Evolutionary conservation across 2,888 invertebrate genomes (phyloP).

Genomic region (Perdita meconis): DNA sequence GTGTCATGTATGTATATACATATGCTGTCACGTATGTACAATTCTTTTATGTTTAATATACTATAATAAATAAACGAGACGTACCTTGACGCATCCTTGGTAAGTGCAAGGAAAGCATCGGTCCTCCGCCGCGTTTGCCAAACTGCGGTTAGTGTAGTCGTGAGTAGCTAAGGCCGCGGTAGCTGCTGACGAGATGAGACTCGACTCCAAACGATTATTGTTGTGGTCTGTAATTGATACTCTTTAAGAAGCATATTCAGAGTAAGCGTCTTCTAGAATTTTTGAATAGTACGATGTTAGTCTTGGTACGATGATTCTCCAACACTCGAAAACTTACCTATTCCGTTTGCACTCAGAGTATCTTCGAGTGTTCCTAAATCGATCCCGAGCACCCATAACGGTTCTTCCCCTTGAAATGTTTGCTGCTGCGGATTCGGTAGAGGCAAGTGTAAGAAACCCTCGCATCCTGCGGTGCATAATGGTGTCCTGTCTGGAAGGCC

Average conservation of each 20-base stretch:
- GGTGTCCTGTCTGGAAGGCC: slow-evolving; percentile 86
- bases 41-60: no score
- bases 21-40: no score
- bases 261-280: no score
- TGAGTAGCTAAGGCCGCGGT: slow-evolving; percentile 83
- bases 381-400: slow-evolving; percentile 82
- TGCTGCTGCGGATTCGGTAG: slow-evolving; percentile 76
- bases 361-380: slow-evolving; percentile 81
- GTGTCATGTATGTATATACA: no score
- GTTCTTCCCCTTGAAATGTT: slow-evolving; percentile 79
- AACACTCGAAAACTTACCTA: slow-evolving; percentile 54
- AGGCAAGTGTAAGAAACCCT: slow-evolving; percentile 84
- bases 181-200: slow-evolving; percentile 75
- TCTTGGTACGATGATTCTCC: not conserved
- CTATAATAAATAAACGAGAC: not conserved
- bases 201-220: slow-evolving; percentile 79
- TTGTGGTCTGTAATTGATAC: slow-evolving; percentile 74
- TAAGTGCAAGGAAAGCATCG: slow-evolving; percentile 83
- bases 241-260: no score
- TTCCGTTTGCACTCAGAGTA: slow-evolving; percentile 67
- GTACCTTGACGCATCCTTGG: slow-evolving; percentile 82
- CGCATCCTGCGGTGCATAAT: slow-evolving; percentile 86
- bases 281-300: no score
- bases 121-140: slow-evolving; percentile 79
- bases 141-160: slow-evolving; percentile 82